Base-by-base conservation (phyloP, 2,797 vertebrate genomes). In the Semaprochilodus insignis region DNA sequence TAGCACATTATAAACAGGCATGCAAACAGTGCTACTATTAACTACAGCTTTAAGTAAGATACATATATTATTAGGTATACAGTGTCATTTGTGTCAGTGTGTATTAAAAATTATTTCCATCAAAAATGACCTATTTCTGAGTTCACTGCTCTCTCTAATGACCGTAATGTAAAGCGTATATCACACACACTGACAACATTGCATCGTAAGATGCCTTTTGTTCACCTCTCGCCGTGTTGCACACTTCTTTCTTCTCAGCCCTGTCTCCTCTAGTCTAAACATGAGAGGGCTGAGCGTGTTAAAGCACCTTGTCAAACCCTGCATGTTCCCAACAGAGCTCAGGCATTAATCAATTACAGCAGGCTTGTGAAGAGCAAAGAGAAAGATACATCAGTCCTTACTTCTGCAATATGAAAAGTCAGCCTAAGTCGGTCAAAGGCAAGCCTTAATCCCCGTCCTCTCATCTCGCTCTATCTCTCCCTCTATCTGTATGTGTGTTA, bases 301-400 rank as follows among this genome's bases (percentile, higher is more conserved):
- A 92, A 92, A 90, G 88, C 84, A 85, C 91, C 89, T 88, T 87
- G 89, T 91, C 88, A 91, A 89, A 91, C 90, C 78, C 77, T 71
- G 82, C 81, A 83, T 84, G 78, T 80, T 89, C 88, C 86, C 88
- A 91, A 91, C 89, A 93, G 91, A 94, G 81, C 90, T 88, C 91
- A 93, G 93, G 91, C 92, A 94, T 93, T 93, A 93, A 94, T 94
- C 94, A 93, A 93, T 94, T 94, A 94, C 92, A 91, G 88, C 91
- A 90, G 89, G 86, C 92, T 92, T 93, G 93, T 93, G 91, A 91
- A 90, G 92, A 93, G 88, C 90, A 93, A 91, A 91, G 90, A 94
- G 90, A 93, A 88, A 93, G 90, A 72, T 55, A 62, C 59, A 73
- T 67, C 52, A 27, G 19, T 87, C 86, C 87, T 91, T 92, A 92